A percentile compares a stretch with the other conserved stretches of the same genome.
Evolutionary conservation across 1,140 invertebrate genomes (phyloP).

Genomic region (Orchesella cincta): DNA sequence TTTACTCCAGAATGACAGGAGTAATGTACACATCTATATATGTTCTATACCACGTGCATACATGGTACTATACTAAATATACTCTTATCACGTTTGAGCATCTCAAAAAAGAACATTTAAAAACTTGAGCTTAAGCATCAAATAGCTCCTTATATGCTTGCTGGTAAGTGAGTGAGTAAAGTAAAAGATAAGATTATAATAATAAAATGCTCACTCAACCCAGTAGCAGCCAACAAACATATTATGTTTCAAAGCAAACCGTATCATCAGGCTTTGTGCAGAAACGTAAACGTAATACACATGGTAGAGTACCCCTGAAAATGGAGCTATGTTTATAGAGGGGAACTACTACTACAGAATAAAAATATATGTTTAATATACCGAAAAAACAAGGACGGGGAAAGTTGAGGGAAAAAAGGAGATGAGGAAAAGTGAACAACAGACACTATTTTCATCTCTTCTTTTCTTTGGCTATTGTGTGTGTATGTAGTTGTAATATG

Average conservation of each 20-base stretch:
- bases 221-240: neutral
- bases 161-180: neutral
- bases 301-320: too few species aligned
- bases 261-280: too few species aligned
- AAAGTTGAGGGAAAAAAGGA: neutral
- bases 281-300: neutral
- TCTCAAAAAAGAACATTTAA: neutral
- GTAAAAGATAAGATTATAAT: neutral
- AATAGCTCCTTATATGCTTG: neutral
- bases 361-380: constrained; percentile 14
- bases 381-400: neutral
- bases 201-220: neutral
- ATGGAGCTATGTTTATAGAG: too few species aligned
- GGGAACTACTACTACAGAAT: neutral
- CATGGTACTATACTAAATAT: too few species aligned
- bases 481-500: neutral
- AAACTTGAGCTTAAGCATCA: neutral
- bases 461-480: neutral
- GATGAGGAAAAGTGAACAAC: constrained; percentile 11
- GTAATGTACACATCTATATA: too few species aligned
- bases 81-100: too few species aligned
- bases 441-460: neutral
- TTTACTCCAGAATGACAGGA: too few species aligned
- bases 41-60: too few species aligned
- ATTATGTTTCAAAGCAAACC: neutral